A percentile compares a stretch with the other conserved stretches of the same genome.
Conservation (phyloP, 2,797 vertebrate genomes). For the Amblyopsis hoosieri region DNA sequence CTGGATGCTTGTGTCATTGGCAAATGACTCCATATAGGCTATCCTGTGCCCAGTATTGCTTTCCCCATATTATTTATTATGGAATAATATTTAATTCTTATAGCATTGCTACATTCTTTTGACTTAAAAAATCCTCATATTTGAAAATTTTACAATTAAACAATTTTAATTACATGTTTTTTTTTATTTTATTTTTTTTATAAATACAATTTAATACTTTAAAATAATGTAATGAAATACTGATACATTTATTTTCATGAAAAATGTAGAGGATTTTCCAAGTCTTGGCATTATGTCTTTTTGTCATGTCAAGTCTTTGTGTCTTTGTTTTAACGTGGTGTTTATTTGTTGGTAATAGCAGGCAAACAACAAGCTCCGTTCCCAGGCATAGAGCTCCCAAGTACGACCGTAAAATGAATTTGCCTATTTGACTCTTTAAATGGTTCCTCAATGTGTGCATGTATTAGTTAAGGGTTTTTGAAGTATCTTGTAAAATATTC, state of each 20-base stretch:
- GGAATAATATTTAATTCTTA: conserved; percentile 44
- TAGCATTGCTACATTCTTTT: conserved; percentile 49
- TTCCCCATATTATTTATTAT: conserved; percentile 37
- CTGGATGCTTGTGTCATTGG: conserved; percentile 60
- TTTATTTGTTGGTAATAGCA: conserved; percentile 85
- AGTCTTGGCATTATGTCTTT: conserved; percentile 72
- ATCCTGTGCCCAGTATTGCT: conserved; percentile 39
- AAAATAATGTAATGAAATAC: not conserved
- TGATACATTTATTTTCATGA: not conserved
- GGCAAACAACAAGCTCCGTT: conserved; percentile 86
- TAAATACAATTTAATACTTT: not conserved
- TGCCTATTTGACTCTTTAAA: conserved; percentile 71
- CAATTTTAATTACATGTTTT: not conserved
- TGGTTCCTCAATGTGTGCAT: conserved; percentile 77
- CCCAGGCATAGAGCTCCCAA: conserved; percentile 86
- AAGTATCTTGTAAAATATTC: conserved; percentile 62
- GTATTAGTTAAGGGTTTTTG: conserved; percentile 70
- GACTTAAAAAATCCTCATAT: conserved; percentile 69
- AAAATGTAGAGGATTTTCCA: conserved; percentile 65
- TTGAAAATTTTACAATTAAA: conserved; percentile 4
- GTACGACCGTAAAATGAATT: conserved; percentile 79
- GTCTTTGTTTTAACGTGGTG: conserved; percentile 80
- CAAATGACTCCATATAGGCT: conserved; percentile 64
- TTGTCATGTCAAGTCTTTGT: conserved; percentile 74
- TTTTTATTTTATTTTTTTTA: not conserved